Percentiles rank a stretch among this genome's conserved stretches.
Evolutionary conservation across 53 echinoderm and acorn worm species (phyloP).

Genomic region (Patiria pectinifera): DNA sequence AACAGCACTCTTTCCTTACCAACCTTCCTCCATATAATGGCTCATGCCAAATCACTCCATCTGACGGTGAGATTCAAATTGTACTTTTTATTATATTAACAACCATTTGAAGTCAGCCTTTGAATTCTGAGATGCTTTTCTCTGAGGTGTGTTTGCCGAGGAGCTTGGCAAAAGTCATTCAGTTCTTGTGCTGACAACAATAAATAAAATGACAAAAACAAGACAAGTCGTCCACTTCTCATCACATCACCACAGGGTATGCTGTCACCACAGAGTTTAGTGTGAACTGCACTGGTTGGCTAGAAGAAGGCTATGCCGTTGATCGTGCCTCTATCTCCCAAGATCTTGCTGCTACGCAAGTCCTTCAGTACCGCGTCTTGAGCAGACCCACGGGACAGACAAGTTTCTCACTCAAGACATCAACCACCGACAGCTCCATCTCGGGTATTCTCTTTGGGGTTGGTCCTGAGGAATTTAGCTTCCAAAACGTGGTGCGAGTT

Average conservation of each 20-base stretch:
- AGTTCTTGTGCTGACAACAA: too few relatives aligned
- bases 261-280: slow-evolving; percentile 65
- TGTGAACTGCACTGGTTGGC: slow-evolving; percentile 56
- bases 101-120: too few relatives aligned
- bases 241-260: slow-evolving; percentile 29
- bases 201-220: neutral
- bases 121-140: too few relatives aligned
- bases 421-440: slow-evolving; percentile 11
- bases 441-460: slow-evolving; percentile 38
- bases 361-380: slow-evolving; percentile 58
- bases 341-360: slow-evolving; percentile 9
- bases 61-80: slow-evolving; percentile 46
- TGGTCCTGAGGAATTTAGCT: slow-evolving; percentile 61
- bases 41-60: slow-evolving; percentile 56
- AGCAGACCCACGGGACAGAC: slow-evolving; percentile 50
- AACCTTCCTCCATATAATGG: slow-evolving; percentile 75
- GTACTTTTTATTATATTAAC: neutral
- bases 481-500: slow-evolving; percentile 52
- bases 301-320: slow-evolving; percentile 67
- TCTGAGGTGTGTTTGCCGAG: too few relatives aligned
- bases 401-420: slow-evolving; percentile 46
- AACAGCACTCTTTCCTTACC: slow-evolving; percentile 66
- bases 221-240: neutral
- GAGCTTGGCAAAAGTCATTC: neutral
- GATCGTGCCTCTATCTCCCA: slow-evolving; percentile 12